phyloP scores from a whole-genome alignment of 2,888 invertebrate genomes.

The Ganaspis brasiliensis region DNA sequence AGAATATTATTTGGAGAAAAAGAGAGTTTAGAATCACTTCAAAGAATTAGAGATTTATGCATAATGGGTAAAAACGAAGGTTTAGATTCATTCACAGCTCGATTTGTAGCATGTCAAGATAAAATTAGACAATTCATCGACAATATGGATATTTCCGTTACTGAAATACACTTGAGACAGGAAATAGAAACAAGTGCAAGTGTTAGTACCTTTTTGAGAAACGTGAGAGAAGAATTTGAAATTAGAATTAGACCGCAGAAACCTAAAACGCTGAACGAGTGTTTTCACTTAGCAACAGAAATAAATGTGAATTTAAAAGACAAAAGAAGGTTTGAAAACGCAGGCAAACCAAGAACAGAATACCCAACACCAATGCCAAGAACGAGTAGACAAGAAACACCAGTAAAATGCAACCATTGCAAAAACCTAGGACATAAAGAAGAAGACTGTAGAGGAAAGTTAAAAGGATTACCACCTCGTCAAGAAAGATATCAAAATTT shows the following conservation, averaged over 20 bases:
- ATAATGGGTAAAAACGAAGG: not conserved
- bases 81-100: not conserved
- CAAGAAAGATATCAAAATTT: conserved; percentile 1
- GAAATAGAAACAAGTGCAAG: not conserved
- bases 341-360: not conserved
- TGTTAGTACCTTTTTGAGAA: not conserved
- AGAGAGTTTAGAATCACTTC: not conserved
- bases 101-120: not conserved
- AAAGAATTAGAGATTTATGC: not conserved
- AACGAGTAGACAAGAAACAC: not conserved
- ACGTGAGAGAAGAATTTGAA: not conserved
- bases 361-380: not conserved
- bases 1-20: not conserved
- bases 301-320: not conserved
- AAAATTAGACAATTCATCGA: not conserved
- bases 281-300: not conserved
- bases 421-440: not conserved
- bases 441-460: not conserved
- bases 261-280: not conserved
- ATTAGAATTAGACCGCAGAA: not conserved
- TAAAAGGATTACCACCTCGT: not conserved
- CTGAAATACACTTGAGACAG: not conserved
- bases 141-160: not conserved
- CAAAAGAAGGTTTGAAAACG: conserved; percentile 5
- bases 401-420: not conserved